A percentile compares a stretch with the other conserved stretches of the same genome.
Conservation (phyloP, 1,140 invertebrate genomes). For the Cydia pomonella region DNA sequence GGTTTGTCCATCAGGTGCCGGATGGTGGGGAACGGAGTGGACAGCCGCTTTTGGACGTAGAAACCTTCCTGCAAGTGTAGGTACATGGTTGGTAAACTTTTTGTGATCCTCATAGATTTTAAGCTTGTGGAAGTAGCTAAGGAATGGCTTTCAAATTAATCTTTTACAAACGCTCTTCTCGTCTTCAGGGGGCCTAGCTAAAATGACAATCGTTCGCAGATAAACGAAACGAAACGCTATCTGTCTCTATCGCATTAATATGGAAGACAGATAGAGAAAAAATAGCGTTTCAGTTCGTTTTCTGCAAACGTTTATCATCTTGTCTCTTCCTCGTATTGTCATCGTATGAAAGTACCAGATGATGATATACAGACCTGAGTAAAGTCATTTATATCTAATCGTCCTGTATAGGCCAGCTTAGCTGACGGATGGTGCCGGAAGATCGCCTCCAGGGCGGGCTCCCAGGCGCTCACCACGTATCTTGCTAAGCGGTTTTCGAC, state of each 20-base stretch:
- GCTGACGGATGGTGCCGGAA: constrained; percentile 79
- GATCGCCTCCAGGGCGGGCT: constrained; percentile 78
- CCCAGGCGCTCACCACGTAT: constrained; percentile 77
- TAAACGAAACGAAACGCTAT: too few relatives aligned
- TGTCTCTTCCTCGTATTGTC: too few relatives aligned
- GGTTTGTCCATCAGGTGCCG: constrained; percentile 40
- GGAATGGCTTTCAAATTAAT: too few relatives aligned
- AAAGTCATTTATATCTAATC: constrained; percentile 79
- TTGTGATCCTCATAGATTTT: not conserved
- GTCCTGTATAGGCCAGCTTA: constrained; percentile 81
- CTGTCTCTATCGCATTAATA: too few relatives aligned
- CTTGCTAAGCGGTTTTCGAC: constrained; percentile 73
- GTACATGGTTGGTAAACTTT: not conserved
- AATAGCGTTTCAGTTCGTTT: too few relatives aligned
- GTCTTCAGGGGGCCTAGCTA: too few relatives aligned
- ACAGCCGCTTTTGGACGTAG: constrained; percentile 64
- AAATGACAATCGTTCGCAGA: too few relatives aligned
- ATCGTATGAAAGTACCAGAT: constrained; percentile 7
- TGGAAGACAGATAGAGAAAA: too few relatives aligned
- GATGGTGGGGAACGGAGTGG: constrained; percentile 51
- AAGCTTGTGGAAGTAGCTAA: too few relatives aligned
- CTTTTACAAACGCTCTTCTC: too few relatives aligned
- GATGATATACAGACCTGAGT: constrained; percentile 56
- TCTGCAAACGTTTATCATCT: too few relatives aligned
- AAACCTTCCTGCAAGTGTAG: constrained; percentile 64